Conservation (phyloP, 2,797 vertebrate genomes). For the Hephaestus fuliginosus region DNA sequence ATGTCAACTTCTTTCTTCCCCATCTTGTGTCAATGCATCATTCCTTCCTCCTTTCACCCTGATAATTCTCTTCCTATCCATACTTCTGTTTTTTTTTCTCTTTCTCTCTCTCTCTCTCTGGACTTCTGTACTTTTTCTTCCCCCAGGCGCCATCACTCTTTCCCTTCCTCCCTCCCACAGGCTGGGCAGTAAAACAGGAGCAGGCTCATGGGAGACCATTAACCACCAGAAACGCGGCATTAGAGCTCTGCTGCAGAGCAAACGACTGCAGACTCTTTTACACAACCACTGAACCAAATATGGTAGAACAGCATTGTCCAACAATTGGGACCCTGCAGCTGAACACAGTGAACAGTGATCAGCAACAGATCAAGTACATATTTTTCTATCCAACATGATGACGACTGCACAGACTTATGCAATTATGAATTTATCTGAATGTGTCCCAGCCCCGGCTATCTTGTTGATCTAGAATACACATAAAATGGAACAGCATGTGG, state of each 20-base stretch:
- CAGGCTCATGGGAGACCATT: slow-evolving; percentile 77
- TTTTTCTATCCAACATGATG: neutral
- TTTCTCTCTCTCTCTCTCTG: slow-evolving; percentile 29
- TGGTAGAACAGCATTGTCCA: slow-evolving; percentile 35
- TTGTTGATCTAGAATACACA: neutral
- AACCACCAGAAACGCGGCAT: slow-evolving; percentile 71
- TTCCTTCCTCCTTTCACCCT: slow-evolving; percentile 37
- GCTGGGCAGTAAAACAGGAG: slow-evolving; percentile 76
- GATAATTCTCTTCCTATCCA: slow-evolving; percentile 4
- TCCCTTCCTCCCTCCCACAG: slow-evolving; percentile 65
- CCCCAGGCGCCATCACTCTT: slow-evolving; percentile 76
- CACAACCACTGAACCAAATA: slow-evolving; percentile 34
- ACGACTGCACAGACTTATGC: neutral
- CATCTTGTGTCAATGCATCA: slow-evolving; percentile 27
- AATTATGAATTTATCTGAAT: neutral
- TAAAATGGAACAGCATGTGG: neutral
- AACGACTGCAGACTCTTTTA: slow-evolving; percentile 58
- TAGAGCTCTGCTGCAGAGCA: slow-evolving; percentile 53
- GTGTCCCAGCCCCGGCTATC: neutral
- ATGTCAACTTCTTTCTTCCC: slow-evolving; percentile 25
- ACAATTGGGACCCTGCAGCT: slow-evolving; percentile 33
- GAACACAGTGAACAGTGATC: neutral
- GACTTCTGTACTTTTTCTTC: slow-evolving; percentile 61
- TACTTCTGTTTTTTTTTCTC: slow-evolving; percentile 14
- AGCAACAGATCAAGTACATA: neutral